Evolutionary conservation across 2,797 vertebrate genomes (phyloP).

Genomic region (Eulemur rubriventer): DNA sequence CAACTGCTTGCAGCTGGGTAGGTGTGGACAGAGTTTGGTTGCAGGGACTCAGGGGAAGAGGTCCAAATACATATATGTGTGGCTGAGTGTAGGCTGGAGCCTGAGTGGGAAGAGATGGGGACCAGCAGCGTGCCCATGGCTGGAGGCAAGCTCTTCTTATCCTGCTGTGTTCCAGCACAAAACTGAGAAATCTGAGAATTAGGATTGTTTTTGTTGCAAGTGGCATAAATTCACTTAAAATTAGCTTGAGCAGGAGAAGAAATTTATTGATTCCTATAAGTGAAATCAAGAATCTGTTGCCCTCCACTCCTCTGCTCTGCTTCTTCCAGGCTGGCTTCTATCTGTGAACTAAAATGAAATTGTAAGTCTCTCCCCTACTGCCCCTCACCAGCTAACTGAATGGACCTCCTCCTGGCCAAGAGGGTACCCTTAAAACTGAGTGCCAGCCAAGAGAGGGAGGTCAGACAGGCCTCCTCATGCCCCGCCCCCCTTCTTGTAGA

Average conservation of each 20-base stretch:
- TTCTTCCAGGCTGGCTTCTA: background rate
- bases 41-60: background rate
- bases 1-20: background rate
- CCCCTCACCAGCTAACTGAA: too few species aligned
- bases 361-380: too few species aligned
- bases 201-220: background rate
- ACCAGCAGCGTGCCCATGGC: background rate
- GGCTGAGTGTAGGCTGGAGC: background rate
- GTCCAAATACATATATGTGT: background rate
- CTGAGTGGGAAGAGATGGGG: background rate
- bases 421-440: too few species aligned
- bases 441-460: too few species aligned
- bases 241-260: constrained; percentile 33
- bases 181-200: constrained; percentile 6
- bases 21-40: background rate
- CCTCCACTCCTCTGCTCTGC: background rate
- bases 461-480: too few species aligned
- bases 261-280: background rate
- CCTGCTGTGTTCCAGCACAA: background rate
- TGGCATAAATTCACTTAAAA: constrained; percentile 4
- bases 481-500: too few species aligned
- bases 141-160: background rate
- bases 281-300: background rate
- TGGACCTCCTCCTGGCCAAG: too few species aligned
- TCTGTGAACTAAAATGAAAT: too few species aligned